Base-by-base conservation (phyloP, 1,140 invertebrate species). In the Andrena cerasifolii region DNA sequence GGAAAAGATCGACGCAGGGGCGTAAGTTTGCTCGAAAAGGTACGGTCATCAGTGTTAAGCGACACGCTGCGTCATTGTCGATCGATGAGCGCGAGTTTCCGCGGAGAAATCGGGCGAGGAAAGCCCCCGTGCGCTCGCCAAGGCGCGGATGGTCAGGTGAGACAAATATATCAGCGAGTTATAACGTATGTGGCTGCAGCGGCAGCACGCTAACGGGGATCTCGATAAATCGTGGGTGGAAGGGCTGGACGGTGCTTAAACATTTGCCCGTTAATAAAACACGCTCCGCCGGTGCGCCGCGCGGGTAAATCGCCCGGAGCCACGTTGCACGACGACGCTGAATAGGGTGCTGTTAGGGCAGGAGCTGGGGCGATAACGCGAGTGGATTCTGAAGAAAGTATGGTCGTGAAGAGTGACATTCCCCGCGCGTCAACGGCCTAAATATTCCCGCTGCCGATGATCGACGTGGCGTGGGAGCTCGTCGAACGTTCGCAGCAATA, bases 221-320 rank as follows among this genome's bases (percentile, higher is more conserved):
- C 67, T 73, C 75, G 58, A 82, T 83, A 79, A 79, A 83, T 83
- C 67, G 61, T 33, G 40, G 31, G 31, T 67, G 63, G 28, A 63
- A 77, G 56, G 65, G 49, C 33, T 33, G 16, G 54, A 1, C n/a
- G 21, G 49, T 59, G 66, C 67, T 78, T 68, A 63, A 83, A 83
- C 80, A 78, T 82, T 83, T 78, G 80, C 47, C 28, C 67, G 43
- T 82, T 83, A 72, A 82, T 82, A 80, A 79, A 78, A 82, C 58
- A 82, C 73, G 51, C 49, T 67, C 71, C 24, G 47, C 43, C 21
- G 43, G 14, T 36, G n/a, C 7, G 18, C 33, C 24, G 24, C 12
- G 45, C 8, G 14, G 12, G 16, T 43, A 74, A 74, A 66, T 74
- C n/a, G 49, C 21, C 14, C 51, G 6, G 18, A 28, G 26, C n/a